These are phyloP conservation scores for Tenthredo scrophulariae DNA, from an alignment of 2,888 invertebrate species.

Conservation along the genomic window DNA sequence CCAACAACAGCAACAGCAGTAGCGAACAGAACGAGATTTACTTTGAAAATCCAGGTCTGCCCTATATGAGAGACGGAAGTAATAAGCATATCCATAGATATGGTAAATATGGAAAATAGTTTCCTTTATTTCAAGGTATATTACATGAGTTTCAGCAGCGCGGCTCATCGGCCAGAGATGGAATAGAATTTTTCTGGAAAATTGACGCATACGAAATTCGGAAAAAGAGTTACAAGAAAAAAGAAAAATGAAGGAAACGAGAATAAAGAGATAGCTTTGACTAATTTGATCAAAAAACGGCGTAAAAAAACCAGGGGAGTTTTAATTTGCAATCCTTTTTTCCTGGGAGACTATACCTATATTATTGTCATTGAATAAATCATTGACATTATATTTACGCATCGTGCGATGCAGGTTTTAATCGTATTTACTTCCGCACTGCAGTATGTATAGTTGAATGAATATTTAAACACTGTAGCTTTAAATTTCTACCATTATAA, in stretches of 20 bases:
- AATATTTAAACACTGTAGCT: no score
- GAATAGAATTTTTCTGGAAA: background rate
- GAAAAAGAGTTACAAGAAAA: background rate
- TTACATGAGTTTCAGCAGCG: background rate
- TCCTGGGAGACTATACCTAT: no score
- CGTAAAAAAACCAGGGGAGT: background rate
- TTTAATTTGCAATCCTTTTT: no score
- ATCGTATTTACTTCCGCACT: no score
- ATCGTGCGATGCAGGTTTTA: no score
- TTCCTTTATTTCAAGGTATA: conserved; percentile 26
- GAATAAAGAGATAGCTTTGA: background rate
- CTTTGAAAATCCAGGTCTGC: background rate
- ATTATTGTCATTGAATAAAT: no score
- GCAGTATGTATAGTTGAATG: no score
- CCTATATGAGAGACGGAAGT: conserved; percentile 9
- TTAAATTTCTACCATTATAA: no score
- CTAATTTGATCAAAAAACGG: background rate
- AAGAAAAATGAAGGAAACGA: background rate
- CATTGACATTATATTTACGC: no score
- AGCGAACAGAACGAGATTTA: background rate
- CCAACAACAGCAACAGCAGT: background rate
- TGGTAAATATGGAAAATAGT: conserved; percentile 41
- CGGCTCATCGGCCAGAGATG: background rate
- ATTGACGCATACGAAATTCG: background rate
- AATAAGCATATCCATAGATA: conserved; percentile 35